Evolutionary conservation across 2,888 invertebrate genomes (phyloP), one percentile per base, ranked within the genome.

Genomic region (Neoaliturus tenellus): DNA sequence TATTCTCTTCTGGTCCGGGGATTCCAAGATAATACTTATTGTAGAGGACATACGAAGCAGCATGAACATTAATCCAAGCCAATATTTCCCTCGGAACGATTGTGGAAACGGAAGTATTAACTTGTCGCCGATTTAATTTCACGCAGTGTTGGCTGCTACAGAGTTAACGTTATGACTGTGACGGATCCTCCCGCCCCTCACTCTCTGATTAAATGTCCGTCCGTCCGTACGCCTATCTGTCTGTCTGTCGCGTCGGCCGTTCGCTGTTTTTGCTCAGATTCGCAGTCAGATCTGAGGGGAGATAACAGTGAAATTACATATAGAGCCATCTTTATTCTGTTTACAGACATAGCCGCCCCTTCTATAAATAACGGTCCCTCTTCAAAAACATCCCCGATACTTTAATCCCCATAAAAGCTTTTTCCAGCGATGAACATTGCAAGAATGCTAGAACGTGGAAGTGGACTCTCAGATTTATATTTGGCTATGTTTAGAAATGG

Each of bases 251-350:
- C 67, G 14, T 31, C 67, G 28, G 31, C 31, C 67, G 31, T 39
- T 39, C 35, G n/a, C n/a, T 35, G 69, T 69, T 69, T 69, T 69
- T 69, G 69, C 39, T 4, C 69, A 69, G 69, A 69, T 69, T 69
- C 20, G n/a, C 69, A 39, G 8, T 39, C 69, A n/a, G 39, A 39
- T 39, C 39, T 4, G 12, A 39, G 39, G 69, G 69, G 69, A 35
- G 39, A 35, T 35, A 39, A 69, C 20, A 39, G 69, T 20, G 39
- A 69, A 69, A 69, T 69, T 69, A 69, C 69, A 35, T 69, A 69
- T 69, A 67, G 67, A 67, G 67, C 67, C 31, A 69, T 69, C 69
- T 35, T 69, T 69, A 69, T 69, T 69, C 69, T 69, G 69, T 69
- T 69, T 69, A 69, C 69, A 69, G 69, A 6, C 33, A 67, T 25